phyloP scores from a whole-genome alignment of 2,888 invertebrate genomes.

The Lithophane socia region DNA sequence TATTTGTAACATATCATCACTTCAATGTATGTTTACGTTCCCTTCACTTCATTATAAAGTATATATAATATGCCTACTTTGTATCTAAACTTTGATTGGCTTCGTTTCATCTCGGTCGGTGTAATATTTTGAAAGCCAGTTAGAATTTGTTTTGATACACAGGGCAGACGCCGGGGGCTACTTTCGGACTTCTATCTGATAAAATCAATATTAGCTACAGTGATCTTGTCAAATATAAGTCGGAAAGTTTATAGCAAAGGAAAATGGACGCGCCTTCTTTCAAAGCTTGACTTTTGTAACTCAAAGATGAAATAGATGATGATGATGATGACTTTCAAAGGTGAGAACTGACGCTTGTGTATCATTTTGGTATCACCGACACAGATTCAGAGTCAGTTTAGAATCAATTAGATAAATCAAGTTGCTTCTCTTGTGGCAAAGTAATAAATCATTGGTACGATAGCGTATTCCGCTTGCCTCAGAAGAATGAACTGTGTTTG shows the following conservation, averaged over 20 bases:
- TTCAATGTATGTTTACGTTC: constrained; percentile 3
- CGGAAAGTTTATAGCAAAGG: neutral
- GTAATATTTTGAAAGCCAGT: constrained; percentile 21
- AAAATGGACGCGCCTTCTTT: neutral
- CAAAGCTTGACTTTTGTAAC: neutral
- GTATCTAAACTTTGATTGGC: constrained; percentile 41
- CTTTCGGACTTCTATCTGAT: neutral
- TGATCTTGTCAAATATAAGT: neutral
- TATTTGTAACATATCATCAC: neutral
- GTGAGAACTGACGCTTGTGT: neutral
- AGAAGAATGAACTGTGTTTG: constrained; percentile 28
- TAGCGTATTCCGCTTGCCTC: constrained; percentile 7
- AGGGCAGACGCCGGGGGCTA: neutral
- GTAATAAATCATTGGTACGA: no score
- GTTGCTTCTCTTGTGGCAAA: neutral
- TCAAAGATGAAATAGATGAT: neutral
- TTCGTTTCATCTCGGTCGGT: constrained; percentile 35
- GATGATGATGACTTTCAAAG: neutral
- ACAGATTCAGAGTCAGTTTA: neutral
- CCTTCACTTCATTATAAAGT: constrained; percentile 1
- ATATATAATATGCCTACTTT: neutral
- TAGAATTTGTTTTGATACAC: constrained; percentile 2
- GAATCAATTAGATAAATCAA: neutral
- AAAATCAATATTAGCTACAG: neutral
- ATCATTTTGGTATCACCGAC: neutral